A percentile compares a stretch with the other conserved stretches of the same genome.
phyloP scores from a whole-genome alignment of 2,797 vertebrate species.

The Acipenser ruthenus region DNA sequence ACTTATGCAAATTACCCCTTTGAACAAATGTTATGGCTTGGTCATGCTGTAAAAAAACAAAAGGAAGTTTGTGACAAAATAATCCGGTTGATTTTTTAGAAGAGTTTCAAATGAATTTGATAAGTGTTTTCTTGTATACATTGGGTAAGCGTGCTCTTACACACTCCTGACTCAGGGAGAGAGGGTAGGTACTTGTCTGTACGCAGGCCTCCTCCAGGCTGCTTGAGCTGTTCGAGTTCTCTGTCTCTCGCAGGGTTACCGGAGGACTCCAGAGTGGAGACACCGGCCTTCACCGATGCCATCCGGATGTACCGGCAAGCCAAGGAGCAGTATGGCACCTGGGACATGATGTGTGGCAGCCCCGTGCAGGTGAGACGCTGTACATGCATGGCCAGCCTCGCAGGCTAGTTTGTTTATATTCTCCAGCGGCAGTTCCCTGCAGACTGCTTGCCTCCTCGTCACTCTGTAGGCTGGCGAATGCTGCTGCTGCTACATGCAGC shows the following conservation, averaged over 20 bases:
- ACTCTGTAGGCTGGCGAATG: not conserved
- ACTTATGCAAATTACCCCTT: too few relatives aligned
- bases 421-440: not conserved
- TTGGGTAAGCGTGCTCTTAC: not conserved
- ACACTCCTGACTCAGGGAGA: not conserved
- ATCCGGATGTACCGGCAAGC: conserved; percentile 80
- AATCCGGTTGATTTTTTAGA: too few relatives aligned
- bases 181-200: not conserved
- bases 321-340: conserved; percentile 82
- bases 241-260: conserved; percentile 64
- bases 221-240: conserved; percentile 8
- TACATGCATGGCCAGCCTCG: not conserved
- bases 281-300: conserved; percentile 80
- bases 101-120: too few relatives aligned
- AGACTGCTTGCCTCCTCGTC: not conserved
- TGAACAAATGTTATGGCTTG: too few relatives aligned
- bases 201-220: not conserved
- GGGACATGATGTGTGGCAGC: conserved; percentile 91
- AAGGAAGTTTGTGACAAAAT: too few relatives aligned
- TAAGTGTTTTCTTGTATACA: too few relatives aligned
- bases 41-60: too few relatives aligned
- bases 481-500: not conserved
- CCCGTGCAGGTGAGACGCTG: conserved; percentile 69
- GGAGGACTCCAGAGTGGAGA: conserved; percentile 75
- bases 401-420: not conserved